Evolutionary conservation across 2,113 vertebrate genomes (phyloP).

Genomic region (Nycticorax nycticorax): DNA sequence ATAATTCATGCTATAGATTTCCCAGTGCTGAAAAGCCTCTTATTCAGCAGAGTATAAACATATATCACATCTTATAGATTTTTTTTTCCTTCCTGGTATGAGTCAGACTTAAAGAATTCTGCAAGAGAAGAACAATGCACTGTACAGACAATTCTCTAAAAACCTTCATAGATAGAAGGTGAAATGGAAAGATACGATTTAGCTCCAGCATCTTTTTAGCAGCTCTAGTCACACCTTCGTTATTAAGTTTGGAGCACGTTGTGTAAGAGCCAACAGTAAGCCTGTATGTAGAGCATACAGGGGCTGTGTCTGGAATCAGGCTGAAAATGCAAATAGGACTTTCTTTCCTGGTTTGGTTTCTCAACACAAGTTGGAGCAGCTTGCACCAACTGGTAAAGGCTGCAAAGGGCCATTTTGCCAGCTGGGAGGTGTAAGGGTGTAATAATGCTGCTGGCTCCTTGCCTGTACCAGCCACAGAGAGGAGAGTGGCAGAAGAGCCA

Average conservation of each 20-base stretch:
- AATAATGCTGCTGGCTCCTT: conserved; percentile 53
- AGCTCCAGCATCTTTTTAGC: neutral
- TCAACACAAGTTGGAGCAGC: conserved; percentile 68
- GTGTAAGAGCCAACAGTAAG: conserved; percentile 2
- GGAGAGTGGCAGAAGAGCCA: conserved; percentile 30
- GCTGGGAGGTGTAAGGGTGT: conserved; percentile 61
- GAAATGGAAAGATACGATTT: conserved; percentile 41
- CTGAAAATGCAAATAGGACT: conserved; percentile 66
- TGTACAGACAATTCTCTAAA: conserved; percentile 47
- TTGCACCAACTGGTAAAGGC: conserved; percentile 72
- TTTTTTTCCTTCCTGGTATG: neutral
- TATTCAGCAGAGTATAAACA: conserved; percentile 56
- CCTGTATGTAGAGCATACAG: neutral
- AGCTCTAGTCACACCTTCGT: conserved; percentile 46
- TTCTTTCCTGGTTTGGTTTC: conserved; percentile 57
- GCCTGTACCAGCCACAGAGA: conserved; percentile 54
- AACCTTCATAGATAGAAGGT: conserved; percentile 45
- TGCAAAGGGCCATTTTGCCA: conserved; percentile 64
- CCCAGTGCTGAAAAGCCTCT: conserved; percentile 42
- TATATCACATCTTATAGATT: conserved; percentile 35
- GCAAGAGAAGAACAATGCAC: conserved; percentile 10
- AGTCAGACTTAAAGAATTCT: conserved; percentile 49
- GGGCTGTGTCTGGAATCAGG: conserved; percentile 36
- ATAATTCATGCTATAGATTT: conserved; percentile 71
- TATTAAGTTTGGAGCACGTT: conserved; percentile 37